These are phyloP conservation scores for Chaenodraco wilsoni DNA, from an alignment of 2,797 vertebrate species.

Conservation along the genomic window DNA sequence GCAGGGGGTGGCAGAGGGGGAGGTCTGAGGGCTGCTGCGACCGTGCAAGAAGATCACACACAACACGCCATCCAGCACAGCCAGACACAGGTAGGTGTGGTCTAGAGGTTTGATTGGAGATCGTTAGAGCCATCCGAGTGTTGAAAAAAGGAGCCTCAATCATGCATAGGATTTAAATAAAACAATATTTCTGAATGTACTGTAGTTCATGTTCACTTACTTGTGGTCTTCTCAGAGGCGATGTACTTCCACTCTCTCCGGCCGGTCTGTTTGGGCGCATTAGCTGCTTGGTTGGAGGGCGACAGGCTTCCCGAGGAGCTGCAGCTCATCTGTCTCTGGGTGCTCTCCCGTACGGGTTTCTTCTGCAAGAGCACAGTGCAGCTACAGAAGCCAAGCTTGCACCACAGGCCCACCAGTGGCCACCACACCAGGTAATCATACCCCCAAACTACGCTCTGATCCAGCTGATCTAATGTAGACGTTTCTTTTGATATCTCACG, in stretches of 20 bases:
- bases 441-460: constrained; percentile 24
- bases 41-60: constrained; percentile 97
- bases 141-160: not conserved
- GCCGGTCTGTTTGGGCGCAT: constrained; percentile 86
- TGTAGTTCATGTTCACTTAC: constrained; percentile 81
- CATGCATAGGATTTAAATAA: not conserved
- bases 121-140: constrained; percentile 2
- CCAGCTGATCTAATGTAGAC: constrained; percentile 18
- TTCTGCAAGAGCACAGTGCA: constrained; percentile 99
- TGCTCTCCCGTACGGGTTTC: constrained; percentile 95
- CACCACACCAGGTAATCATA: constrained; percentile 44
- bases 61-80: constrained; percentile 93
- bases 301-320: constrained; percentile 94
- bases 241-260: constrained; percentile 99
- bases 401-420: constrained; percentile 67
- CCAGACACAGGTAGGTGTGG: constrained; percentile 96
- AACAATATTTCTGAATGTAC: not conserved
- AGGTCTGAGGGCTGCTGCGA: constrained; percentile 95
- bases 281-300: constrained; percentile 91
- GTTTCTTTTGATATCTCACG: constrained; percentile 5
- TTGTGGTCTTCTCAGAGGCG: constrained; percentile 97
- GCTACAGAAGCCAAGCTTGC: constrained; percentile 91
- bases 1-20: constrained; percentile 94
- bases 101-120: constrained; percentile 73
- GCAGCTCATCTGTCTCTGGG: constrained; percentile 95